Percentiles rank a stretch among this genome's conserved stretches.
Evolutionary conservation across 2,113 vertebrate genomes (phyloP).

Genomic region (Zosterops hypoxanthus): DNA sequence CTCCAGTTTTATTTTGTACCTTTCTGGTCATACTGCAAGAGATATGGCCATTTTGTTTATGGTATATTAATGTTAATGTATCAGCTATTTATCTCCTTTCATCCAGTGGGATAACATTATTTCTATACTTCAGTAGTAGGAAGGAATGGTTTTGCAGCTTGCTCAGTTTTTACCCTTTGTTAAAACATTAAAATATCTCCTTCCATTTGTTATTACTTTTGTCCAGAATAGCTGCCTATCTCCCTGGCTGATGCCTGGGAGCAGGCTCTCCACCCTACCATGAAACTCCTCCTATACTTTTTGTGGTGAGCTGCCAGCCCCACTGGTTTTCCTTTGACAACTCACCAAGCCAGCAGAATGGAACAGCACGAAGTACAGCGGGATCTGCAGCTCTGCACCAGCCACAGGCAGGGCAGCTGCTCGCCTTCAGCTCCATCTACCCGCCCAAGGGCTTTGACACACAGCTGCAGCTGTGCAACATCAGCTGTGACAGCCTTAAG

Average conservation of each 20-base stretch:
- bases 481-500: neutral
- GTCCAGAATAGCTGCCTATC: neutral
- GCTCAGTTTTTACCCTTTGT: neutral
- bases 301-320: neutral
- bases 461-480: neutral
- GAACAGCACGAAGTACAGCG: fast-evolving
- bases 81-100: neutral
- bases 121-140: neutral
- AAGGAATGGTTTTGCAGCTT: neutral
- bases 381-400: neutral
- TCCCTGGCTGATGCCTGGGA: neutral
- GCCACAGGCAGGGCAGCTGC: neutral
- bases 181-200: neutral
- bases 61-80: neutral
- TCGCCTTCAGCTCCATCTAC: fast-evolving
- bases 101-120: neutral
- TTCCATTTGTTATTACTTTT: neutral
- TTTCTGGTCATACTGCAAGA: neutral
- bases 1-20: neutral
- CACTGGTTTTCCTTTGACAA: neutral
- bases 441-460: neutral
- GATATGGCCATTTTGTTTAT: neutral
- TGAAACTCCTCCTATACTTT: neutral
- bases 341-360: neutral
- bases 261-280: neutral